Evolutionary conservation across 2,113 vertebrate genomes (phyloP), one percentile per base, ranked within the genome.

Genomic region (Capreolus pygargus): DNA sequence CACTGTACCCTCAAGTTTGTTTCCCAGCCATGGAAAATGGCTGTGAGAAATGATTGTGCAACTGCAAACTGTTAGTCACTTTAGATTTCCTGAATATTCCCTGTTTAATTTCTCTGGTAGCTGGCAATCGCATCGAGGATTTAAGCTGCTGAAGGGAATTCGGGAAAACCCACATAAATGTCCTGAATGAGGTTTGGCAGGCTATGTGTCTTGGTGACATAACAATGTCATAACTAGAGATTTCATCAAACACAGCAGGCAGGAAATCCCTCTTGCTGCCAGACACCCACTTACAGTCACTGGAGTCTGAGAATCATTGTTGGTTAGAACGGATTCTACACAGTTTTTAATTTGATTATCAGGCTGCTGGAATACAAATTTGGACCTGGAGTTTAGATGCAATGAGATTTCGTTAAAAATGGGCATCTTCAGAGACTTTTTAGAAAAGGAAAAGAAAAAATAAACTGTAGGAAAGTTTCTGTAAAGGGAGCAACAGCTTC

Each of bases 121-220:
- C 96, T 97, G 98, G 98, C 98, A 98, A 78, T 39, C 36, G 81
- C 88, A 81, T 86, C 33, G 8, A 91, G 78, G 97, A 86, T 97
- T 97, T 97, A 97, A 91, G 94, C 91, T 95, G 98, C 96, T 95
- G 83, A 93, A 93, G 97, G 97, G 95, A 97, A 89, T 93, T 97
- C 78, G 89, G 98, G 98, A 98, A 98, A 98, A 97, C 97, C 98
- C 98, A 98, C 98, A 97, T 96, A 94, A 88, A 89, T 86, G 95
- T 96, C 97, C 97, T n/a, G 50, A 95, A 95, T n/a, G 97, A 97
- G 97, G 97, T 84, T 82, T 98, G 98, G 98, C 98, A 94, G 60
- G 76, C 94, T 33, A 0, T 21, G 91, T 25, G 5, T 91, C 95
- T 81, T 30, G 86, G 96, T 98, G 98, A 98, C 94, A 90, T 91